A percentile compares a stretch with the other conserved stretches of the same genome.
Conservation (phyloP, 2,888 invertebrate genomes). For the Noctua janthina region DNA sequence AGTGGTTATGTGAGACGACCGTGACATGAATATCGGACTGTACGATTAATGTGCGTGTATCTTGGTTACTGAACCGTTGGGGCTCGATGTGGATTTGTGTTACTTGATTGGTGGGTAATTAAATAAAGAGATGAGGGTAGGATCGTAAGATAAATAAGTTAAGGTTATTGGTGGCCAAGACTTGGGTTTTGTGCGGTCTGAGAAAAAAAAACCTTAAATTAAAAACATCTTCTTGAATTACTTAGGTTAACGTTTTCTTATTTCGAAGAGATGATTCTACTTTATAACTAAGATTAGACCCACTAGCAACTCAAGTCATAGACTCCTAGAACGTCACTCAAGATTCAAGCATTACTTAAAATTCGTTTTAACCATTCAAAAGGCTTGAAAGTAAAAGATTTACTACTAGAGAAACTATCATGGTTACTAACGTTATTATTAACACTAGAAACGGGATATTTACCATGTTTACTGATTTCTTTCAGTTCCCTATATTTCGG, state of each 20-base stretch:
- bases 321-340: not conserved
- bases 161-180: not conserved
- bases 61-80: constrained; percentile 57
- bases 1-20: constrained; percentile 63
- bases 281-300: not conserved
- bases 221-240: not conserved
- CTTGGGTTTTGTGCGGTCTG: not conserved
- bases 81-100: not conserved
- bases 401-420: too few species aligned
- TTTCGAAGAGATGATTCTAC: not conserved
- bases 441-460: too few species aligned
- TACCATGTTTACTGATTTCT: too few species aligned
- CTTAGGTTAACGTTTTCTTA: not conserved
- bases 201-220: not conserved
- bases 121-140: not conserved
- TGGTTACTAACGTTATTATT: too few species aligned
- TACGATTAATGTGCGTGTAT: constrained; percentile 53
- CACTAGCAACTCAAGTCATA: too few species aligned
- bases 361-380: not conserved
- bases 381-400: not conserved
- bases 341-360: not conserved
- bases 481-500: too few species aligned
- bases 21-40: constrained; percentile 66
- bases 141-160: not conserved
- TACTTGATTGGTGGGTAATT: constrained; percentile 11